Conservation (phyloP, 2,888 invertebrate genomes). For the Apamea sordens region DNA sequence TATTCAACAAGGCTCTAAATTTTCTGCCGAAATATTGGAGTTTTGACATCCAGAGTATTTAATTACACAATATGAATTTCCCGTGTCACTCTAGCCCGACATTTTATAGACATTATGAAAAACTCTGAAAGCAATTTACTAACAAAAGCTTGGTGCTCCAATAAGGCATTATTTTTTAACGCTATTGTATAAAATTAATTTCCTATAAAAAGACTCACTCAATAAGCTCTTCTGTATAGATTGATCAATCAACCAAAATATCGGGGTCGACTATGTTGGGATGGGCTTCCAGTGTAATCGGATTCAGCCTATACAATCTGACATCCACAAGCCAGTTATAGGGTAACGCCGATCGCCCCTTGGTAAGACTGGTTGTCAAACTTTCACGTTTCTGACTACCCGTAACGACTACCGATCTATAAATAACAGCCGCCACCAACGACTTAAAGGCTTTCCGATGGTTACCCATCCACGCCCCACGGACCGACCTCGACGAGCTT, state of each 20-base stretch:
- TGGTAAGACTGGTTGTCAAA: neutral
- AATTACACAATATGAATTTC: constrained; percentile 9
- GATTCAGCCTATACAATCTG: neutral
- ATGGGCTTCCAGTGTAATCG: neutral
- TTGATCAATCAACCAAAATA: constrained; percentile 1
- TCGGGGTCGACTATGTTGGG: neutral
- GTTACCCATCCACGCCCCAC: neutral
- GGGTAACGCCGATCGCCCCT: neutral
- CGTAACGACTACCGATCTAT: neutral
- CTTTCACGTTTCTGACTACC: too few relatives aligned
- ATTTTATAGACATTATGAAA: constrained; percentile 16
- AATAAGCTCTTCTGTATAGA: neutral
- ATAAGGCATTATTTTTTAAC: neutral
- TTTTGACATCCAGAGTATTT: neutral
- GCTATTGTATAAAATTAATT: constrained; percentile 11
- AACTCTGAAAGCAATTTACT: constrained; percentile 17
- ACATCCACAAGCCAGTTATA: too few relatives aligned
- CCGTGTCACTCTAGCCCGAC: constrained; percentile 14
- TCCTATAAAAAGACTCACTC: neutral
- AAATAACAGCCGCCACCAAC: neutral
- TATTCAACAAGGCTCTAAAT: neutral
- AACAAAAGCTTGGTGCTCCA: constrained; percentile 13
- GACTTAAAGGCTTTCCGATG: neutral
- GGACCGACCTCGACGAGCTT: neutral
- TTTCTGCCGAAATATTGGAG: neutral